phyloP scores from a whole-genome alignment of 2,888 invertebrate genomes.

The Oasisia sp. region DNA sequence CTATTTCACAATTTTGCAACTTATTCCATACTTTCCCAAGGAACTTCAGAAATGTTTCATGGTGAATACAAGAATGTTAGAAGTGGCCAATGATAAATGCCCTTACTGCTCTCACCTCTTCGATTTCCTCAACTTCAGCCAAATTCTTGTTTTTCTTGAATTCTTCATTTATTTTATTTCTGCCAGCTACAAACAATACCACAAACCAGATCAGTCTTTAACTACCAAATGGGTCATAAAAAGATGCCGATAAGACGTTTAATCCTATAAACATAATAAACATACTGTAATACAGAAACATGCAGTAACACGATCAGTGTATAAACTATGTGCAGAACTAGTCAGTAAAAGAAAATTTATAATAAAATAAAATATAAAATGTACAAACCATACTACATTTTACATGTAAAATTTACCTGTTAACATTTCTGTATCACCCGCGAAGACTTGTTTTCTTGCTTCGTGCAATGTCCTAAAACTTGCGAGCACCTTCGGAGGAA shows the following conservation, averaged over 20 bases:
- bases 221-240: background rate
- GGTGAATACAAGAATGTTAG: background rate
- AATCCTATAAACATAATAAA: background rate
- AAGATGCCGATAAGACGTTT: background rate
- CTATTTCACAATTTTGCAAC: too few relatives aligned
- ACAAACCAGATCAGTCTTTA: background rate
- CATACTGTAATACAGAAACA: background rate
- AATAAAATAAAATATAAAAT: too few relatives aligned
- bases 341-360: too few relatives aligned
- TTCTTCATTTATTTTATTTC: constrained; percentile 48
- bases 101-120: constrained; percentile 41
- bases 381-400: background rate
- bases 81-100: background rate
- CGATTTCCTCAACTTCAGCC: constrained; percentile 42
- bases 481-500: constrained; percentile 46
- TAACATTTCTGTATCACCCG: constrained; percentile 46
- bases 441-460: constrained; percentile 46
- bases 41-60: too few relatives aligned
- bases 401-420: constrained; percentile 41
- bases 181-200: constrained; percentile 42
- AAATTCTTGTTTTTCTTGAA: constrained; percentile 46
- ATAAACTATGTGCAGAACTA: too few relatives aligned
- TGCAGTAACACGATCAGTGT: too few relatives aligned
- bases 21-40: too few relatives aligned
- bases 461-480: constrained; percentile 48